Evolutionary conservation across 2,888 invertebrate species (phyloP), one percentile per base, ranked within the genome.

Genomic region (Leucania comma): DNA sequence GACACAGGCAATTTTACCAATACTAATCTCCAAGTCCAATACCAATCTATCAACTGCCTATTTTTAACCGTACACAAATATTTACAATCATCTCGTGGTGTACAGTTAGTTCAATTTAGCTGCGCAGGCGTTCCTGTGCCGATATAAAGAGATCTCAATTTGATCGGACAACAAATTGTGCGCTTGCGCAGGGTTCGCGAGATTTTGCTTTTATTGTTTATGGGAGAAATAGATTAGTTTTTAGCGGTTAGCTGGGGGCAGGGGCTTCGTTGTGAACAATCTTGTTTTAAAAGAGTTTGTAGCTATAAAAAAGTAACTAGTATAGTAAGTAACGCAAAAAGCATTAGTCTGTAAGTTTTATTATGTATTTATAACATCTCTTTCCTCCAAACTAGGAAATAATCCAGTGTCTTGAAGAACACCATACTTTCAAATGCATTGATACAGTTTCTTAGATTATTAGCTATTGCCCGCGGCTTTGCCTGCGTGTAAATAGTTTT

Each of bases 81-180:
- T 80, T 85, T 75, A 83, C 83, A 83, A 83, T 80, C 65, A 78
- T 78, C 75, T 71, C 56, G 42, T 68, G 53, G 66, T 59, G 86
- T 91, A 93, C 94, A 91, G 94, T 93, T 94, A 94, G 88, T 90
- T 87, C 93, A 92, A 94, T 94, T 92, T 92, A 90, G 82, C 83
- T 61, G 82, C 80, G 76, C 84, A 51, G 78, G 80, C 82, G 78
- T 82, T 75, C 85, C 81, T 64, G 80, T 69, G 84, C 87, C 87
- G 88, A 84, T 85, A 82, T 87, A 83, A 81, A 86, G 89, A 92
- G 93, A 94, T 93, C 91, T 90, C 90, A 91, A 91, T 91, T 88
- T 85, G 91, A 92, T 91, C 89, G 86, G 75, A 75, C 82, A 87
- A 90, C 91, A 91, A 93, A 92, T 92, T 92, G 93, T 87, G 86